Percentiles rank a stretch among this genome's conserved stretches.
These are phyloP conservation scores for Digitonthophagus gazella DNA, from an alignment of 2,888 invertebrate species.

Conservation along the genomic window DNA sequence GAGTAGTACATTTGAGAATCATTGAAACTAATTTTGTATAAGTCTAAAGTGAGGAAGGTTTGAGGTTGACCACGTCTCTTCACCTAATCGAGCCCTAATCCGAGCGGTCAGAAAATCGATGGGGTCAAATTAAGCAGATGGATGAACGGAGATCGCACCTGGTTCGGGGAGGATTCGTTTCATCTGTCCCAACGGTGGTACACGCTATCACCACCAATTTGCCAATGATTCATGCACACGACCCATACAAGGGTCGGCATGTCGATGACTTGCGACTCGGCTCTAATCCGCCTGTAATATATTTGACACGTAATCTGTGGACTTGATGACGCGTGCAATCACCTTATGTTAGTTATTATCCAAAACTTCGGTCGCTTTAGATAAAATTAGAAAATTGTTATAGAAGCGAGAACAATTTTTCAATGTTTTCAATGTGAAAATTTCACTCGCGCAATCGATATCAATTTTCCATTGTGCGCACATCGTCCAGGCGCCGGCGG, in stretches of 20 bases:
- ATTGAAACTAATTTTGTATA: background rate
- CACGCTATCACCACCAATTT: slow-evolving; percentile 33
- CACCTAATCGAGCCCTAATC: slow-evolving; percentile 23
- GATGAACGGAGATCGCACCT: slow-evolving; percentile 27
- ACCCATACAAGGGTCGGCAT: slow-evolving; percentile 31
- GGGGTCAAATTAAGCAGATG: slow-evolving; percentile 32
- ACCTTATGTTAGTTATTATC: background rate
- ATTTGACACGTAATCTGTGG: background rate
- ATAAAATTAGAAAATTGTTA: too few species aligned
- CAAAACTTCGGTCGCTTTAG: background rate
- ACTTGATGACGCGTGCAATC: background rate
- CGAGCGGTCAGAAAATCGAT: slow-evolving; percentile 22
- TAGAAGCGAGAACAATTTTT: background rate
- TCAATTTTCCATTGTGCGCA: background rate
- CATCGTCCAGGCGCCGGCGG: background rate
- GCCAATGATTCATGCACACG: slow-evolving; percentile 42
- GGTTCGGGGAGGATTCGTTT: slow-evolving; percentile 32
- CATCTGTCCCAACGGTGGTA: slow-evolving; percentile 38
- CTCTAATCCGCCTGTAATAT: background rate
- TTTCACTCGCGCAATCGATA: background rate
- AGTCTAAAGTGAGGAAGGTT: background rate
- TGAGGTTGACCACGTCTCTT: background rate
- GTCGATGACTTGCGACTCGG: slow-evolving; percentile 32
- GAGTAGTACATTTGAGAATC: background rate
- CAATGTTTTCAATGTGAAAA: background rate